phyloP scores from a whole-genome alignment of 2,113 vertebrate genomes.

The Meles meles region DNA sequence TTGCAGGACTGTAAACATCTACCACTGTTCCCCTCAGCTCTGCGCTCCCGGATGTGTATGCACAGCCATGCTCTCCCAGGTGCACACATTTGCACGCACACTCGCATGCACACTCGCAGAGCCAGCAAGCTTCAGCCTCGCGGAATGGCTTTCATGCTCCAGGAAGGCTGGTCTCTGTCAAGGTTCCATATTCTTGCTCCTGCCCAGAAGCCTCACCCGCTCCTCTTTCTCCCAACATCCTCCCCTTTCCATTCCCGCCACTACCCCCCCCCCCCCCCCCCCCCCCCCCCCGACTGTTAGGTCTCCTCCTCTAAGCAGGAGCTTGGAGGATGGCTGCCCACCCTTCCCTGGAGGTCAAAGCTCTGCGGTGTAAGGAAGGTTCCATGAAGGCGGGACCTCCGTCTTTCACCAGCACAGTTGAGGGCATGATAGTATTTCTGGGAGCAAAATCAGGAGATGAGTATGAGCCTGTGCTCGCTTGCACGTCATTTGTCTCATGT shows the following conservation, averaged over 20 bases:
- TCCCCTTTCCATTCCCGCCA: background rate
- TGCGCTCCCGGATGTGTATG: accelerated
- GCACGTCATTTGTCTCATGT: background rate
- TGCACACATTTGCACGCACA: background rate
- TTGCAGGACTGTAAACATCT: background rate
- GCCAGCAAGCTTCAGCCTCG: background rate
- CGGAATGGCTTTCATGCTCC: background rate
- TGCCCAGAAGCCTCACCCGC: background rate
- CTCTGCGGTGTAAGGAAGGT: background rate
- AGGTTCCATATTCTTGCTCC: background rate
- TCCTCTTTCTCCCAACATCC: background rate
- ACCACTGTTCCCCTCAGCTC: background rate
- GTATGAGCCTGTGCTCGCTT: background rate
- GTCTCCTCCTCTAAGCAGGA: background rate
- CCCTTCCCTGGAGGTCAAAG: background rate
- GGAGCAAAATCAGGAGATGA: background rate
- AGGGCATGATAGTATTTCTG: background rate
- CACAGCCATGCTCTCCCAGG: background rate
- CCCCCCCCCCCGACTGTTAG: too few species aligned
- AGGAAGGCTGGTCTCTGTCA: background rate
- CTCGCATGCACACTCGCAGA: background rate
- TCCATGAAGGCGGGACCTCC: background rate
- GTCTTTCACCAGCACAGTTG: background rate
- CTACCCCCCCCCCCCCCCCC: background rate
- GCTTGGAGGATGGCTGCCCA: background rate